These are phyloP conservation scores for Cotesia vestalis DNA, from an alignment of 1,140 invertebrate genomes.

Conservation along the genomic window DNA sequence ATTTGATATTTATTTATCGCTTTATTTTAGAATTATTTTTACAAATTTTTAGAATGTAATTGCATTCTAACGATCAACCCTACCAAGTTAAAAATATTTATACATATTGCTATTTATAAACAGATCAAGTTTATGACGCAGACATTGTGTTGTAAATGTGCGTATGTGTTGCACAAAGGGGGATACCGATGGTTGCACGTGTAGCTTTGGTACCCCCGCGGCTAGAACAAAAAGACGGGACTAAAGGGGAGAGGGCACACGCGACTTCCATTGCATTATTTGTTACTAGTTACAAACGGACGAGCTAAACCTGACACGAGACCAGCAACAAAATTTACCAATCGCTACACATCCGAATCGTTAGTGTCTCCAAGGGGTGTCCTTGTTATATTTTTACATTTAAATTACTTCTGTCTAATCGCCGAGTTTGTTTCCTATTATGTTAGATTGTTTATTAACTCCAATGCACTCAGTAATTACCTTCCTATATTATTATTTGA, in stretches of 20 bases:
- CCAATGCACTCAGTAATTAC: too few species aligned
- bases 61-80: too few species aligned
- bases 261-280: slow-evolving; percentile 49
- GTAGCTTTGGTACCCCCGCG: slow-evolving; percentile 42
- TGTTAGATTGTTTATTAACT: too few species aligned
- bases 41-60: too few species aligned
- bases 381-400: slow-evolving; percentile 59
- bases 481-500: too few species aligned
- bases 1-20: not conserved
- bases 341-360: slow-evolving; percentile 55
- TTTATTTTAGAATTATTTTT: too few species aligned
- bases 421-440: slow-evolving; percentile 17
- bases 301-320: slow-evolving; percentile 40
- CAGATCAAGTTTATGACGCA: slow-evolving; percentile 24
- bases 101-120: not conserved
- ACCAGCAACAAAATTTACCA: slow-evolving; percentile 51
- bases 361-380: slow-evolving; percentile 53
- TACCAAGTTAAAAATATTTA: too few species aligned
- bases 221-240: slow-evolving; percentile 28
- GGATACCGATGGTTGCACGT: slow-evolving; percentile 34
- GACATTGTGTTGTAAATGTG: slow-evolving; percentile 28
- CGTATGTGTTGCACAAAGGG: not conserved
- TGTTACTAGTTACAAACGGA: slow-evolving; percentile 46
- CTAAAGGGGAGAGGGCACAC: slow-evolving; percentile 50
- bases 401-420: slow-evolving; percentile 47